Base-by-base conservation (phyloP, 2,888 invertebrate species). In the Eristalis intricaria region DNA sequence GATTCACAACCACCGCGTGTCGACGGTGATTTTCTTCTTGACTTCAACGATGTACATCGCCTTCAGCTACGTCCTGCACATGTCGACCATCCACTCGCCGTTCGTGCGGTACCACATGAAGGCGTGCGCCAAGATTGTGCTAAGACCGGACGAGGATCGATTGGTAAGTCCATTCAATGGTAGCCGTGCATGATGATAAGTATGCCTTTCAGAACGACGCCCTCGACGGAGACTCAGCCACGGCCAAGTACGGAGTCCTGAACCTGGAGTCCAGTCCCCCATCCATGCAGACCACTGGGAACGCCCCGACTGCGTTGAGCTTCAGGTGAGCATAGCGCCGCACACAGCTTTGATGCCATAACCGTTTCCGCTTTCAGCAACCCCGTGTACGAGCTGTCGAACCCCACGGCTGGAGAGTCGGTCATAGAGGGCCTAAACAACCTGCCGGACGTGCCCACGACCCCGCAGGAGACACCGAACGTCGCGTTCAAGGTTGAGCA, bases 1-100 rank as follows among this genome's bases (percentile, higher is more conserved):
- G 61, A 95, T 98, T 81, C 94, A 95, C 77, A 96, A 97, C 90
- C 96, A 97, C 74, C 95, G 95, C 56, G 94, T 96, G 50, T 98
- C 97, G 91, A 98, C 98, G 0, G 95, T 97, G 85, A 95, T 97
- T 92, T 98, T 98, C 94, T 98, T 98, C 93, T 94, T 95, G 56
- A 94, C 97, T 77, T 97, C 97, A 60, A 96, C 97, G 74, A 93
- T 95, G 58, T 95, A 97, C 35, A 95, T 98, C 23, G 94, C 96
- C 26, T 94, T 95, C 35, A 98, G 98, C 90, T 97, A 96, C 89
- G 94, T 96, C 89, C 93, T 97, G 89, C 97, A 98, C 91, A 95
- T 96, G 91, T 93, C 96, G 63, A 96, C 97, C 89, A 95, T 96
- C 91, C 95, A 95, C 83, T 96, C 97, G 56, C 96, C 97, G 11